Conservation (phyloP, 2,797 vertebrate species). For the Pristis pectinata region DNA sequence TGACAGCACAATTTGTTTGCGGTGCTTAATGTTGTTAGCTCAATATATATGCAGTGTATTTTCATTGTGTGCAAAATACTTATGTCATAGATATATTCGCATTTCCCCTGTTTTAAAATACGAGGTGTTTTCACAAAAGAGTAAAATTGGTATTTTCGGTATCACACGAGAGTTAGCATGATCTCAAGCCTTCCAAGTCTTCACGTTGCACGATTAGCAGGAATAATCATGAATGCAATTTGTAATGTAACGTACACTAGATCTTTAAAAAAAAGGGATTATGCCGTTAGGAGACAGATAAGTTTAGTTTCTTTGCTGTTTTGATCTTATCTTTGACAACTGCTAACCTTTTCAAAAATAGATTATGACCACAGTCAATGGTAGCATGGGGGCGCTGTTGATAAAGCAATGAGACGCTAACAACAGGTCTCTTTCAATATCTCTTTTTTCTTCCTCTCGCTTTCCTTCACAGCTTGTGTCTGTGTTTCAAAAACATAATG, state of each 20-base stretch:
- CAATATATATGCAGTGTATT: not conserved
- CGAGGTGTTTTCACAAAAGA: not conserved
- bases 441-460: not conserved
- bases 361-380: not conserved
- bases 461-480: slow-evolving; percentile 37
- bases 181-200: not conserved
- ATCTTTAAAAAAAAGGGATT: not conserved
- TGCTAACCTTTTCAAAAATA: not conserved
- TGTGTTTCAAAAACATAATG: slow-evolving; percentile 37
- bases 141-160: not conserved
- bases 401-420: slow-evolving; percentile 29
- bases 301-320: not conserved
- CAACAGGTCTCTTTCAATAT: not conserved
- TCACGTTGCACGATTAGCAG: not conserved
- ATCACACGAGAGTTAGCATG: no score
- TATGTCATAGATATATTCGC: not conserved
- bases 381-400: slow-evolving; percentile 36
- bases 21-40: not conserved
- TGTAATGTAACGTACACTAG: not conserved
- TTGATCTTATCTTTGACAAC: slow-evolving; percentile 20
- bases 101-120: not conserved
- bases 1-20: slow-evolving; percentile 23
- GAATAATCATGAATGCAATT: not conserved
- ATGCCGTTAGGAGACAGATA: not conserved
- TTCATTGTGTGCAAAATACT: not conserved